Evolutionary conservation across 1,140 invertebrate species (phyloP), one percentile per base, ranked within the genome.

Genomic region (Sinonovacula constricta): DNA sequence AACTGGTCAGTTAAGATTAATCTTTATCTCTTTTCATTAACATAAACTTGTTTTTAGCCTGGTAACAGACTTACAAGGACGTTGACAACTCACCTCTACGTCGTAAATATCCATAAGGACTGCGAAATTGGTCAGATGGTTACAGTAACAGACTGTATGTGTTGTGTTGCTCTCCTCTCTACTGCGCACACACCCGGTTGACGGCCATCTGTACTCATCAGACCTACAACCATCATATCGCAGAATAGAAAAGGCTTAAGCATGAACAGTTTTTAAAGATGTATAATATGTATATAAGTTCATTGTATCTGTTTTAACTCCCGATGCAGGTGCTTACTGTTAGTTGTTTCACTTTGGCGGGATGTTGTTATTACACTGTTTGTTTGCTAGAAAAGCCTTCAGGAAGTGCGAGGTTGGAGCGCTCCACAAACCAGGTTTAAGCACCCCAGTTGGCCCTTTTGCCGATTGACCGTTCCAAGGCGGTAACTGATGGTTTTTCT

Each of bases 81-180:
- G 54, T 26, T 28, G 1, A 30, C 45, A n/a, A 71, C 65, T 74
- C 77, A 86, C 88, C 74, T 69, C 62, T 15, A 82, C 83, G 26
- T 70, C 82, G 56, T 83, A 85, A 7, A 90, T 76, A 66, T 90
- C 88, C 85, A 90, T 85, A 5, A 91, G 80, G 7, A 90, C 94
- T n/a, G 97, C 97, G 92, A 99, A 99, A 92, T 99, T 98, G 18
- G 97, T 99, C 33, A 99, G 92, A 91, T 99, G 98, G 83, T 96
- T 95, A 89, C 98, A 99, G 70, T 94, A 93, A 91, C 98, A 99
- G 1, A 95, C 93, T 0, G 97, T 97, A 90, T 99, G 97, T 0
- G 96, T 96, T 1, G 91, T 84, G 91, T 99, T 99, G n/a, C 94
- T 95, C 59, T 92, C 92, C 63, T 95, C 93, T 5, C 2, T 31